Percentiles rank a stretch among this genome's conserved stretches.
Conservation (phyloP, 2,888 invertebrate species). For the Sinohyriopsis cumingii region DNA sequence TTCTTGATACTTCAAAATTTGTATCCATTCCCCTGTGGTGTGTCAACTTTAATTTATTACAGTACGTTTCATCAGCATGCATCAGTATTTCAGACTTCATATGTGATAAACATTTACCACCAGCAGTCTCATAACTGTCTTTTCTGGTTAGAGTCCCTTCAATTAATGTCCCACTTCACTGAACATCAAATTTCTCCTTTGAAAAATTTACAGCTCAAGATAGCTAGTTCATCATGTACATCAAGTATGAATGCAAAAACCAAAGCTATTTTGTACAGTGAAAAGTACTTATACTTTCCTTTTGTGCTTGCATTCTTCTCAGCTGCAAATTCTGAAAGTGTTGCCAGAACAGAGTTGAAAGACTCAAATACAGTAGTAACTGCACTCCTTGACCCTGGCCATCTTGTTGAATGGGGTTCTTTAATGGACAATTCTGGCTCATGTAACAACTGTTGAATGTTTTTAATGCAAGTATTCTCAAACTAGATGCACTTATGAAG, state of each 20-base stretch:
- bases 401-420: constrained; percentile 28
- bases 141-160: constrained; percentile 10
- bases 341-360: constrained; percentile 23
- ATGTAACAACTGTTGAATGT: constrained; percentile 25
- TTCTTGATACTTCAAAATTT: constrained; percentile 10
- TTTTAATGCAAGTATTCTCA: constrained; percentile 17
- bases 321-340: constrained; percentile 22
- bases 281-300: constrained; percentile 25
- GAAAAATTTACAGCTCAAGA: constrained; percentile 20
- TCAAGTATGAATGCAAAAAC: constrained; percentile 26
- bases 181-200: constrained; percentile 9
- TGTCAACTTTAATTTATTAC: constrained; percentile 10
- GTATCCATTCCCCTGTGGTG: constrained; percentile 12
- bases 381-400: constrained; percentile 29
- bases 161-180: constrained; percentile 8
- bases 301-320: constrained; percentile 22
- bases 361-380: constrained; percentile 29
- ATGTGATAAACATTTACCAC: constrained; percentile 5
- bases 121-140: constrained; percentile 4
- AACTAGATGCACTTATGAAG: constrained; percentile 27
- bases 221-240: constrained; percentile 21
- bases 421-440: constrained; percentile 31
- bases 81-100: constrained; percentile 8
- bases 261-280: constrained; percentile 18
- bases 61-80: not conserved